These are phyloP conservation scores for Heliconius charithonia DNA, from an alignment of 2,888 invertebrate species.

Conservation along the genomic window DNA sequence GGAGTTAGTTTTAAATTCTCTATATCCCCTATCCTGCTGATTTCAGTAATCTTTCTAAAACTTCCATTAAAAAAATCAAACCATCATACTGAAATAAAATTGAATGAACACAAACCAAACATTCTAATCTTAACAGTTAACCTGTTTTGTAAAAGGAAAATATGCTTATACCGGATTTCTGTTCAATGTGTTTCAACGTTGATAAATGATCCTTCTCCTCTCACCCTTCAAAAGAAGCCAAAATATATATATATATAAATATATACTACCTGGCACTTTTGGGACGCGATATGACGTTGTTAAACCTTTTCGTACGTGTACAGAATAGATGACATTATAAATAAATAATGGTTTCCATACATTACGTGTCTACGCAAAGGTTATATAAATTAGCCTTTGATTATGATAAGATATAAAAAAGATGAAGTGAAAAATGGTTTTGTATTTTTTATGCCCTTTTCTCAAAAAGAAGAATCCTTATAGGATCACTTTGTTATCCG, in stretches of 20 bases:
- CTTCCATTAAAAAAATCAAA: too few relatives aligned
- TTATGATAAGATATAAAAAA: neutral
- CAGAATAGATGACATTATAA: constrained; percentile 43
- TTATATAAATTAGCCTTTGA: constrained; percentile 1
- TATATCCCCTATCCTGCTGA: too few relatives aligned
- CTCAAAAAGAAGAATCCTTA: too few relatives aligned
- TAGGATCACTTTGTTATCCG: too few relatives aligned
- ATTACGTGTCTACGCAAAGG: constrained; percentile 16
- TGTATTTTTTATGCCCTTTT: too few relatives aligned
- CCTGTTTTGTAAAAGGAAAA: constrained; percentile 35
- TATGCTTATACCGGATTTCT: constrained; percentile 39
- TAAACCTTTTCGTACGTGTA: constrained; percentile 42
- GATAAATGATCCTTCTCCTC: constrained; percentile 37
- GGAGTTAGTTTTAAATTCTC: too few relatives aligned
- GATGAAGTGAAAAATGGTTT: too few relatives aligned
- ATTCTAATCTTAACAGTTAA: constrained; percentile 32
- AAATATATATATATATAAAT: constrained; percentile 42
- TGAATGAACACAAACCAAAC: constrained; percentile 29
- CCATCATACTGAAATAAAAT: neutral
- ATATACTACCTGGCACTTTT: constrained; percentile 36
- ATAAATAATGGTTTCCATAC: constrained; percentile 42
- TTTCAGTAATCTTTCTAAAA: too few relatives aligned
- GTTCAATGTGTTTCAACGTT: constrained; percentile 40
- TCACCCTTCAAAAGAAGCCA: constrained; percentile 40
- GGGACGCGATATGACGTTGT: constrained; percentile 41